Evolutionary conservation across 2,888 invertebrate species (phyloP).

Genomic region (Drosophila mulleri): DNA sequence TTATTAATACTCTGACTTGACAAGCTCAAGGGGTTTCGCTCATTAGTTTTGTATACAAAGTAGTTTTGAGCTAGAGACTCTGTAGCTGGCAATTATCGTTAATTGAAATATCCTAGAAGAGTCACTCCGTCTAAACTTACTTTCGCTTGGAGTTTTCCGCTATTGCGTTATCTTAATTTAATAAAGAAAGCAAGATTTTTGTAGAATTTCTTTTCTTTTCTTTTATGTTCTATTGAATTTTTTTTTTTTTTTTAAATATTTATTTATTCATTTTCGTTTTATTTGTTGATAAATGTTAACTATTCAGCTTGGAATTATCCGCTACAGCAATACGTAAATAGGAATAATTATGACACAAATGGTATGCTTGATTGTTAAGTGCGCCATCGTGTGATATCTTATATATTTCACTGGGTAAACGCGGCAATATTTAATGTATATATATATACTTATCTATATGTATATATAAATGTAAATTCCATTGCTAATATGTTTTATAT

Average conservation of each 20-base stretch:
- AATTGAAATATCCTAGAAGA: background rate
- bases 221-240: background rate
- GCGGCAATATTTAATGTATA: background rate
- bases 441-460: background rate
- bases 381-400: background rate
- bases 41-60: too few relatives aligned
- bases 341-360: constrained; percentile 10
- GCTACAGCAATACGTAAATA: constrained; percentile 5
- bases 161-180: background rate
- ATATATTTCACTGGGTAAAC: background rate
- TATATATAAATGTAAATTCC: background rate
- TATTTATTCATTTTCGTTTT: background rate
- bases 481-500: background rate
- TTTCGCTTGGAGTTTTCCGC: background rate
- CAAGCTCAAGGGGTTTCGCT: background rate
- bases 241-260: background rate
- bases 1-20: background rate
- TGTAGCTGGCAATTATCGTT: too few relatives aligned
- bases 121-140: background rate
- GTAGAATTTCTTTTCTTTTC: background rate
- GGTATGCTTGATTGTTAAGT: constrained; percentile 3
- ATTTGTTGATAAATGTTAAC: constrained; percentile 11
- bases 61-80: too few relatives aligned
- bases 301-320: constrained; percentile 10
- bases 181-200: background rate